These are phyloP conservation scores for Scaptomyza cyrtandrae DNA, from an alignment of 2,888 invertebrate genomes.

Conservation along the genomic window DNA sequence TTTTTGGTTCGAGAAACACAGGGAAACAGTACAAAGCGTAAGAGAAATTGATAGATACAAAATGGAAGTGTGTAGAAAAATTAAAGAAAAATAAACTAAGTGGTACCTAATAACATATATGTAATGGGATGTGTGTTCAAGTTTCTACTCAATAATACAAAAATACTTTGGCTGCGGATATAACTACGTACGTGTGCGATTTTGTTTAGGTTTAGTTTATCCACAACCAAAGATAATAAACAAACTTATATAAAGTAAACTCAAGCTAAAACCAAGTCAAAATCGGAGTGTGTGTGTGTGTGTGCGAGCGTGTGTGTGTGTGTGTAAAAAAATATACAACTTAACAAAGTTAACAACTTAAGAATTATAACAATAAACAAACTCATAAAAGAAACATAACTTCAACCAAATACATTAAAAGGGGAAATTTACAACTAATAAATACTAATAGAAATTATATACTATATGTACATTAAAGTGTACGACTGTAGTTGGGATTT, in stretches of 20 bases:
- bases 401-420: constrained; percentile 26
- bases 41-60: constrained; percentile 20
- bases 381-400: constrained; percentile 24
- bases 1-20: no score
- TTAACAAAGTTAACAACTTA: constrained; percentile 7
- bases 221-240: constrained; percentile 43
- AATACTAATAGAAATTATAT: neutral
- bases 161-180: constrained; percentile 17
- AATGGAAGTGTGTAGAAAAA: constrained; percentile 1
- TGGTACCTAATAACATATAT: constrained; percentile 17
- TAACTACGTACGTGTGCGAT: constrained; percentile 3
- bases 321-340: constrained; percentile 2
- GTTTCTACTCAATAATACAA: constrained; percentile 7
- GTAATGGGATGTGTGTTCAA: neutral
- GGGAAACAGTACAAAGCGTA: constrained; percentile 37
- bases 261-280: constrained; percentile 30
- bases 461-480: constrained; percentile 10
- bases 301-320: constrained; percentile 16
- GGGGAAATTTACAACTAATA: constrained; percentile 9
- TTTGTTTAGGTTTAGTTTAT: constrained; percentile 11
- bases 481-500: neutral
- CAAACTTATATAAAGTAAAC: constrained; percentile 20
- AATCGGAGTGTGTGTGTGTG: constrained; percentile 12
- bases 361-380: constrained; percentile 33
- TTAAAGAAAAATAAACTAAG: constrained; percentile 23